A percentile compares a stretch with the other conserved stretches of the same genome.
Conservation (phyloP, 2,113 vertebrate species). For the Neolamprologus sp. region DNA sequence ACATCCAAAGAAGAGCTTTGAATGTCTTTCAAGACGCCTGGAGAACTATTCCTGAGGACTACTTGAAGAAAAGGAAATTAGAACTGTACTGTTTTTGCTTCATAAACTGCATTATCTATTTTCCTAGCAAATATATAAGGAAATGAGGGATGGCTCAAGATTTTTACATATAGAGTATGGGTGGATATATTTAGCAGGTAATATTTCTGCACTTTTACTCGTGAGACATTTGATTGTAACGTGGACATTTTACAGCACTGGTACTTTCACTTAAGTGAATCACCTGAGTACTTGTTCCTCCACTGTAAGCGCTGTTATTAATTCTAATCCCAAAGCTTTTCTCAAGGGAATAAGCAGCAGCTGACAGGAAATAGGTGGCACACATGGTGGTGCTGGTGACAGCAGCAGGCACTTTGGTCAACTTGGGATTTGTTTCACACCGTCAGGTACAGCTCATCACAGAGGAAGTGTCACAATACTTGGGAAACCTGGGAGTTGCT, state of each 20-base stretch:
- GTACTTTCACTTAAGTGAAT: background rate
- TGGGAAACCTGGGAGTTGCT: conserved; percentile 36
- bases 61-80: background rate
- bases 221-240: background rate
- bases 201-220: background rate
- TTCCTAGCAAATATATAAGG: background rate
- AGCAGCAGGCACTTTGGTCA: conserved; percentile 17
- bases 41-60: background rate
- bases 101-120: background rate
- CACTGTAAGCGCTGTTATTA: background rate
- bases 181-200: background rate
- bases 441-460: conserved; percentile 26
- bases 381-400: background rate
- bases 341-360: background rate
- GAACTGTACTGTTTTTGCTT: background rate
- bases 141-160: background rate
- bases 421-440: conserved; percentile 42
- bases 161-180: background rate
- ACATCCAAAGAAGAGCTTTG: background rate
- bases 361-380: conserved; percentile 18
- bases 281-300: background rate
- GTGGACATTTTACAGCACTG: background rate
- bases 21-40: background rate
- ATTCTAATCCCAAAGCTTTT: background rate
- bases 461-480: background rate